These are phyloP conservation scores for Synanceia verrucosa DNA, from an alignment of 2,797 vertebrate species.

Conservation along the genomic window DNA sequence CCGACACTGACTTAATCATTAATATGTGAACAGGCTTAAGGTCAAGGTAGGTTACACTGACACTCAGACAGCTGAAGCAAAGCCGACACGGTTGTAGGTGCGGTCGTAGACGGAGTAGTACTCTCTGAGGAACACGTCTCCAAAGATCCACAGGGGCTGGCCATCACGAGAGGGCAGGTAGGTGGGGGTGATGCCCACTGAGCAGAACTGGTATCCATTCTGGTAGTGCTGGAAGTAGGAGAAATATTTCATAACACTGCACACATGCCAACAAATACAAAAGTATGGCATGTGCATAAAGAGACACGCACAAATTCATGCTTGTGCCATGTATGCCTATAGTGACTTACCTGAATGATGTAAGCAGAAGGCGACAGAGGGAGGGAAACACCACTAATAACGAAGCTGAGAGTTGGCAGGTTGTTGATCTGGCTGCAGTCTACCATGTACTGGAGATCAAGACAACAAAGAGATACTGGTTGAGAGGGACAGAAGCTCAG, in stretches of 20 bases:
- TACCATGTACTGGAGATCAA: constrained; percentile 73
- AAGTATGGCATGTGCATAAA: background rate
- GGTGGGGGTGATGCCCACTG: constrained; percentile 71
- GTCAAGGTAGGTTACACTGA: background rate
- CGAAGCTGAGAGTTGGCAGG: constrained; percentile 79
- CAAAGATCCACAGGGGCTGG: constrained; percentile 84
- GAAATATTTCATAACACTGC: background rate
- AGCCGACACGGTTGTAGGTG: constrained; percentile 79
- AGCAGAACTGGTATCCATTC: constrained; percentile 66
- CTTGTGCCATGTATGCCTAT: background rate
- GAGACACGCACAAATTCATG: background rate
- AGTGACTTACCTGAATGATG: constrained; percentile 49
- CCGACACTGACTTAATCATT: background rate
- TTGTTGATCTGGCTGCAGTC: constrained; percentile 67
- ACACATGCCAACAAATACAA: background rate
- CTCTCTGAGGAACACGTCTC: constrained; percentile 84
- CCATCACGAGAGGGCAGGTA: constrained; percentile 76
- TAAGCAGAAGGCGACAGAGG: constrained; percentile 79
- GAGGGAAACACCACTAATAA: constrained; percentile 71
- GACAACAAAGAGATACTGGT: background rate
- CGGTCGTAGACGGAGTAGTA: constrained; percentile 84
- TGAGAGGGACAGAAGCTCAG: background rate
- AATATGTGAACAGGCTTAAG: constrained; percentile 3
- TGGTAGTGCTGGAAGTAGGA: constrained; percentile 25
- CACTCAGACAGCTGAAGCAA: constrained; percentile 74